Base-by-base conservation (phyloP, 92 coral and sea anemone species). In the Blastomussa wellsi region DNA sequence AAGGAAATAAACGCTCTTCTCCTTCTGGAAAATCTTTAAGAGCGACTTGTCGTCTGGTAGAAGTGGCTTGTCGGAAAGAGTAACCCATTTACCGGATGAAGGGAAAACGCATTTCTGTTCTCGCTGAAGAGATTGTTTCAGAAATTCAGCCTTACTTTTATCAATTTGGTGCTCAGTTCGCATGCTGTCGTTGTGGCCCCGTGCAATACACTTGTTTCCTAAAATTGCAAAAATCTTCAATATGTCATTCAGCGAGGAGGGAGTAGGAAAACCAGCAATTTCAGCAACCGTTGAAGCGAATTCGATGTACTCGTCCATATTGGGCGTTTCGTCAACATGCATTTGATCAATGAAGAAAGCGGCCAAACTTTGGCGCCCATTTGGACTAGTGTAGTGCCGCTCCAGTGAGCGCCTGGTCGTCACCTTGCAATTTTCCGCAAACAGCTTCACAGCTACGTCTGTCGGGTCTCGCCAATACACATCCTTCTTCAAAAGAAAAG, bases 401-500 rank as follows among this genome's bases (percentile, higher is more conserved):
- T 69, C 49, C 31, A 95, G 90, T 41, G 93, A 77, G 24, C 82
- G 90, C 44, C 95, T 94, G 12, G 85, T 88, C 31, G 84, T 78
- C 11, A 89, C 62, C 78, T 82, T 51, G 15, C 71, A 74, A 24
- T 82, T 81, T 20, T 81, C 60, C 38, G 19, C 51, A 20, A 76
- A 78, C 20, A 87, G 83, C 55, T 84, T 82, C 77, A 20, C 24
- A 42, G 88, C 79, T 32, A 95, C 76, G 67, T 55, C 92, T 1
- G 97, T 91, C 20, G 98, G 98, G 80, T 95, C 98, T 31, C 77
- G 75, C 98, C 98, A 95, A 60, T 93, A 95, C 35, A 95, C 92
- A 60, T 91, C 95, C 81, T 95, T 95, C 80, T 72, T 81, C 28
- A 78, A 64, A 41, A 76, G 74, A 85, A 95, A 95, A 6, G 47